Percentiles rank a stretch among this genome's conserved stretches.
Evolutionary conservation across 2,797 vertebrate species (phyloP).

Genomic region (Avahi laniger): DNA sequence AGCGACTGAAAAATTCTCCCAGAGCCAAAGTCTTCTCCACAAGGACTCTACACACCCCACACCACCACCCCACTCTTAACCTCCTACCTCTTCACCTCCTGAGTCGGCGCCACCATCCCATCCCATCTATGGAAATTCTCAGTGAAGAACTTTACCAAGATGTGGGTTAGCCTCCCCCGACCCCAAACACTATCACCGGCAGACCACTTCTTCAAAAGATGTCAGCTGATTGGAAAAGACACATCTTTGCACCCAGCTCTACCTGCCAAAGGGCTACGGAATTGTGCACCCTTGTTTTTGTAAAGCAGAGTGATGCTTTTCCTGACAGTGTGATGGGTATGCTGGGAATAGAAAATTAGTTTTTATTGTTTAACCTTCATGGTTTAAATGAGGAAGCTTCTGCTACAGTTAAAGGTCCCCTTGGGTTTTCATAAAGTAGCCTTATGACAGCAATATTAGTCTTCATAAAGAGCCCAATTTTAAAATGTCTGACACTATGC

Average conservation of each 20-base stretch:
- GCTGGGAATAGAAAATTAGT: slow-evolving; percentile 69
- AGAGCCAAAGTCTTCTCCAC: not conserved
- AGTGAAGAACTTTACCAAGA: not conserved
- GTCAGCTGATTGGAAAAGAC: not conserved
- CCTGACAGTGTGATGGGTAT: slow-evolving; percentile 18
- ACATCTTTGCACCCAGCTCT: not conserved
- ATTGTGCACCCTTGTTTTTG: slow-evolving; percentile 1
- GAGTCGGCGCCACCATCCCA: not conserved
- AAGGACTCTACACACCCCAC: not conserved
- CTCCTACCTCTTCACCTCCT: not conserved
- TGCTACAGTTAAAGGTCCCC: slow-evolving; percentile 59
- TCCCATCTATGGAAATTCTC: not conserved
- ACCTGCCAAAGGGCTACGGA: not conserved
- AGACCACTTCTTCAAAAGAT: not conserved
- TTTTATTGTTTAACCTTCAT: slow-evolving; percentile 77
- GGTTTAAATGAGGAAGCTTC: slow-evolving; percentile 69
- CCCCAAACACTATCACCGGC: not conserved
- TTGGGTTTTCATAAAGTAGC: slow-evolving; percentile 62
- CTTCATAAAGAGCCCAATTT: slow-evolving; percentile 68
- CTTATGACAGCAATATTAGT: slow-evolving; percentile 72
- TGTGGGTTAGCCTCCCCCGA: not conserved
- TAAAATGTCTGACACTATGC: slow-evolving; percentile 5
- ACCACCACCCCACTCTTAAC: not conserved
- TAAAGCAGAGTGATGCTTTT: slow-evolving; percentile 34
- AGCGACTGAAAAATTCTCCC: not conserved